phyloP scores from a whole-genome alignment of 1,140 invertebrate genomes.

The Bombus cullumanus region DNA sequence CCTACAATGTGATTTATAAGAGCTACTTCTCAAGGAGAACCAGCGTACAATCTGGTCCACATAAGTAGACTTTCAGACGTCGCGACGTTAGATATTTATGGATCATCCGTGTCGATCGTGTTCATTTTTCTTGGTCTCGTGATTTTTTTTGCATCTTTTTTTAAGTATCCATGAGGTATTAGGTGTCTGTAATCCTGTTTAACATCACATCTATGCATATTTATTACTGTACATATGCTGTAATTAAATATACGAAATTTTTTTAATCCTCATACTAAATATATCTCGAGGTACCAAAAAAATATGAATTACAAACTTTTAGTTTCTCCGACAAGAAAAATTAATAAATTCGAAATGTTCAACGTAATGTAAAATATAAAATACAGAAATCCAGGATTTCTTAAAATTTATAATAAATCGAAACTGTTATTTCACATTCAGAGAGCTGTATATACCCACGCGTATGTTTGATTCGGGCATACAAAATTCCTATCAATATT shows the following conservation, averaged over 20 bases:
- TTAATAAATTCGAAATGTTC: too few species aligned
- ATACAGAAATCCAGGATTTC: neutral
- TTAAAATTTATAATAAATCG: neutral
- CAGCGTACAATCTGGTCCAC: neutral
- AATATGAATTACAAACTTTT: neutral
- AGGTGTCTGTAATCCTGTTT: too few species aligned
- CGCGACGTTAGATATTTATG: conserved; percentile 3
- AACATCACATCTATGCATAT: too few species aligned
- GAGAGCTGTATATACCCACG: neutral
- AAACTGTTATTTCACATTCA: neutral
- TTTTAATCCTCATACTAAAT: too few species aligned
- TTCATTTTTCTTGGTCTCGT: neutral
- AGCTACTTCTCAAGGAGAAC: conserved; percentile 3
- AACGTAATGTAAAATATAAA: neutral
- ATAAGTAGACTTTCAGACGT: neutral
- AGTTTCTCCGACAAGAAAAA: too few species aligned
- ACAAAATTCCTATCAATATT: neutral
- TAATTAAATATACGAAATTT: too few species aligned
- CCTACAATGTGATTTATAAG: conserved; percentile 38
- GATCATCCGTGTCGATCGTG: neutral
- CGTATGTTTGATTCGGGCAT: neutral
- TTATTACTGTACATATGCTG: too few species aligned
- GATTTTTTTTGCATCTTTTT: neutral
- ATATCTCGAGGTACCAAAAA: too few species aligned
- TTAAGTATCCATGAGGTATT: neutral